Evolutionary conservation across 2,888 invertebrate species (phyloP).

Genomic region (Agrilus biguttatus): DNA sequence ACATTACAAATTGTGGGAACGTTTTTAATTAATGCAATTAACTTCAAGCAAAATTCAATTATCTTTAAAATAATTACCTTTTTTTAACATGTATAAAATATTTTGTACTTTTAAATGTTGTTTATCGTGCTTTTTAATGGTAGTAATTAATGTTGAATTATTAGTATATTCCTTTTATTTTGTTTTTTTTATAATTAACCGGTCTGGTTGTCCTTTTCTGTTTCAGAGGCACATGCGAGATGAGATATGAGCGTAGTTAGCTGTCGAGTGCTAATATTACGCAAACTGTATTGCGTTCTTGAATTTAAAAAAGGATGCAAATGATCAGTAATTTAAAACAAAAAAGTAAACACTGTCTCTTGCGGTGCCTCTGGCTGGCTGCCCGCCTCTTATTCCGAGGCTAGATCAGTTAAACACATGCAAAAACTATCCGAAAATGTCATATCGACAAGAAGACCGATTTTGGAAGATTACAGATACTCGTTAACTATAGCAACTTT

Average conservation of each 20-base stretch:
- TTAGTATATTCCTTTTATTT: no score
- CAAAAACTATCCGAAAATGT: conserved; percentile 5
- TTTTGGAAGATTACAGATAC: conserved; percentile 26
- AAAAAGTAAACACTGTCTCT: conserved; percentile 29
- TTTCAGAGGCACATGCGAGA: conserved; percentile 77
- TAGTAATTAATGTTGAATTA: no score
- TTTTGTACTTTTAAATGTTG: no score
- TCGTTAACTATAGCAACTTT: conserved; percentile 25
- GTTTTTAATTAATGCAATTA: no score
- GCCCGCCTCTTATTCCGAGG: conserved; percentile 17
- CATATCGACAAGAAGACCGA: conserved; percentile 24
- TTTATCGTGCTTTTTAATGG: no score
- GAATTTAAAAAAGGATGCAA: conserved; percentile 12
- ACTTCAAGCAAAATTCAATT: no score
- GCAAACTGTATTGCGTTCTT: conserved; percentile 24
- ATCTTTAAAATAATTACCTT: no score
- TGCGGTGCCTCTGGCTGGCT: conserved; percentile 34
- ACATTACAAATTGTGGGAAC: no score
- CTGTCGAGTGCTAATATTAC: conserved; percentile 31
- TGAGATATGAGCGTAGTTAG: conserved; percentile 35
- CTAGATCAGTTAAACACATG: conserved; percentile 23
- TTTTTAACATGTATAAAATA: no score
- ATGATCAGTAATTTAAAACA: conserved; percentile 7
- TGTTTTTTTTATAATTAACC: conserved; percentile 49
- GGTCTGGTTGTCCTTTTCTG: conserved; percentile 41